Evolutionary conservation across 2,797 vertebrate genomes (phyloP).

Genomic region (Psittacula echo): DNA sequence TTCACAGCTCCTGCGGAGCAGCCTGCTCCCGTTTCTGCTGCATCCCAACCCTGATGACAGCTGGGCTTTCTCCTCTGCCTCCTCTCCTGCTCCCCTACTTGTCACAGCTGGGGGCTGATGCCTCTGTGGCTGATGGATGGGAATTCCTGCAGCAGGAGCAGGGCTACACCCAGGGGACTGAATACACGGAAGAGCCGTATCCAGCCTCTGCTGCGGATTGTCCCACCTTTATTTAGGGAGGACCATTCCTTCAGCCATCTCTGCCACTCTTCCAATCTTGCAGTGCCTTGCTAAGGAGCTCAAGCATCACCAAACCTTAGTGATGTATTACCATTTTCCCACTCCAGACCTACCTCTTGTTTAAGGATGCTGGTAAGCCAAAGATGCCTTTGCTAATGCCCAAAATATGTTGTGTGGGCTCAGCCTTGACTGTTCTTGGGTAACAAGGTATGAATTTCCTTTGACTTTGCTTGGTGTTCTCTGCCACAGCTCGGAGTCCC

Average conservation of each 20-base stretch:
- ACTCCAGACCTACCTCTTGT: neutral
- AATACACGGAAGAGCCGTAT: neutral
- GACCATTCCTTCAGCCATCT: neutral
- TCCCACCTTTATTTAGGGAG: neutral
- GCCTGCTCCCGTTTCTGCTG: neutral
- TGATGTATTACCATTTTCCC: neutral
- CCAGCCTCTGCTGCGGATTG: neutral
- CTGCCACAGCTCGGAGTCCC: neutral
- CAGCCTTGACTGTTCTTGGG: neutral
- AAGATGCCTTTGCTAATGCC: neutral
- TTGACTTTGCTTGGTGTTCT: neutral
- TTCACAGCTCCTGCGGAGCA: neutral
- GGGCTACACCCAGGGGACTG: neutral
- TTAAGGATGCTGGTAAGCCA: neutral
- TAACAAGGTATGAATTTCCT: neutral
- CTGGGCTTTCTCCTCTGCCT: neutral
- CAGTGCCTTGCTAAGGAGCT: neutral
- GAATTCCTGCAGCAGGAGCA: neutral
- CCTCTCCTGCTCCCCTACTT: neutral
- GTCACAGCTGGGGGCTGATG: rapidly evolving
- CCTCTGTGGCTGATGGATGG: neutral
- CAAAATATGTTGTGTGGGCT: neutral
- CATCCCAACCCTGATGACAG: neutral
- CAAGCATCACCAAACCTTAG: neutral
- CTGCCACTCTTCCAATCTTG: neutral